These are phyloP conservation scores for Panthera leo DNA, from an alignment of 2,113 vertebrate species.

Conservation along the genomic window DNA sequence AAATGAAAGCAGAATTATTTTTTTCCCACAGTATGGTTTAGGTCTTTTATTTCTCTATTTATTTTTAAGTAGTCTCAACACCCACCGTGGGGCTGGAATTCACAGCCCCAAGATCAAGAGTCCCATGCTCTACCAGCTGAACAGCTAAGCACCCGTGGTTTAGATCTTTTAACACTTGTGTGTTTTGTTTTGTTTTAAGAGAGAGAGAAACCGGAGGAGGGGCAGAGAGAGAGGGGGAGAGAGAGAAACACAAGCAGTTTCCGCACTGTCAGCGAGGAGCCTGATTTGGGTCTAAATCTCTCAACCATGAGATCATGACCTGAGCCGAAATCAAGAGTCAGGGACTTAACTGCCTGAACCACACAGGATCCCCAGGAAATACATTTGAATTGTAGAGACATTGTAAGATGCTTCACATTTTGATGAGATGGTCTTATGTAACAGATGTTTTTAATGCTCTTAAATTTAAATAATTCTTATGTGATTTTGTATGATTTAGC, in stretches of 20 bases:
- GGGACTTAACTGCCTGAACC: background rate
- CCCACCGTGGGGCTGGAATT: too few relatives aligned
- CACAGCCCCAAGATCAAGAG: too few relatives aligned
- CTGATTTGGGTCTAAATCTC: background rate
- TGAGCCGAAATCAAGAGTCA: background rate
- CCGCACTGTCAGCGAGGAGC: background rate
- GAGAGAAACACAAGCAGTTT: background rate
- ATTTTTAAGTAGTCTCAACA: too few relatives aligned
- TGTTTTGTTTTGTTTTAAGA: background rate
- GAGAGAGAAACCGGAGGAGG: too few relatives aligned
- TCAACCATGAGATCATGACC: background rate
- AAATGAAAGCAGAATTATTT: background rate
- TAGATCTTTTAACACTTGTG: background rate
- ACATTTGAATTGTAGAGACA: slow-evolving; percentile 19
- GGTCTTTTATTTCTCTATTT: background rate
- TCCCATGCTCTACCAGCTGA: too few relatives aligned
- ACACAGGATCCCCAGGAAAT: background rate
- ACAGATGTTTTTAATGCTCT: background rate
- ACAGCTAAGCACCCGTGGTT: background rate
- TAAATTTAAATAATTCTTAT: slow-evolving; percentile 34
- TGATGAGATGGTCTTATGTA: background rate
- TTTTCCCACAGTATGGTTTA: background rate
- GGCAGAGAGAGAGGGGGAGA: background rate
- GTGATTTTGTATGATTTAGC: slow-evolving; percentile 37
- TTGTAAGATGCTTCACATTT: background rate